Percentiles rank a stretch among this genome's conserved stretches.
phyloP scores from a whole-genome alignment of 1,140 invertebrate genomes.

The Trialeurodes vaporariorum region DNA sequence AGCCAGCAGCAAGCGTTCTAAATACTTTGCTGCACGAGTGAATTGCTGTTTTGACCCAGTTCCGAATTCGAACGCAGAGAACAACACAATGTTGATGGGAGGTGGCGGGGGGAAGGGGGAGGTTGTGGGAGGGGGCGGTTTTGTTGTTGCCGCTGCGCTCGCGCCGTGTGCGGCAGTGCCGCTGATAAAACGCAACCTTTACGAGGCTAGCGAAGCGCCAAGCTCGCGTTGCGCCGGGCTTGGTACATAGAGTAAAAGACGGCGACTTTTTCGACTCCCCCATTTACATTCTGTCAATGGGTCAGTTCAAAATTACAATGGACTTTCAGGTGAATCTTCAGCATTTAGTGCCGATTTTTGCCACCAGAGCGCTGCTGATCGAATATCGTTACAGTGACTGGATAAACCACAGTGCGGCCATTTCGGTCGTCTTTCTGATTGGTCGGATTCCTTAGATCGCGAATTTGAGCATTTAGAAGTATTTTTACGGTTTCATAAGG shows the following conservation, averaged over 20 bases:
- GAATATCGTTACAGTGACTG: too few species aligned
- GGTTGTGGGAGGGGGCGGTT: not conserved
- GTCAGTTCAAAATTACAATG: not conserved
- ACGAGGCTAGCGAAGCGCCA: not conserved
- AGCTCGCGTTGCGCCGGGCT: too few species aligned
- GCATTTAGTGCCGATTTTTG: not conserved
- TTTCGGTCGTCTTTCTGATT: too few species aligned
- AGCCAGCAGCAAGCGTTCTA: too few species aligned
- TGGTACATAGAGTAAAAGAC: too few species aligned
- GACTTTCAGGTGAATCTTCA: not conserved
- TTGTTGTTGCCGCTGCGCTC: not conserved
- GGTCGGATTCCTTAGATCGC: too few species aligned
- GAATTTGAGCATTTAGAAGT: too few species aligned
- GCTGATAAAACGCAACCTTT: not conserved
- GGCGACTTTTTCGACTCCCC: too few species aligned
- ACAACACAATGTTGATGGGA: not conserved
- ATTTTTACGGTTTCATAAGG: too few species aligned
- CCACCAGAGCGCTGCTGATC: too few species aligned
- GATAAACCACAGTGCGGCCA: too few species aligned
- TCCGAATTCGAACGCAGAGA: not conserved
- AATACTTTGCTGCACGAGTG: not conserved
- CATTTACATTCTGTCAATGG: not conserved
- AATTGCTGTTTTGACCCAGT: not conserved
- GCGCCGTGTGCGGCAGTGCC: too few species aligned
- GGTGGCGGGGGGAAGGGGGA: not conserved